phyloP scores from a whole-genome alignment of 1,140 invertebrate species.

The Drosophila pallidifrons region DNA sequence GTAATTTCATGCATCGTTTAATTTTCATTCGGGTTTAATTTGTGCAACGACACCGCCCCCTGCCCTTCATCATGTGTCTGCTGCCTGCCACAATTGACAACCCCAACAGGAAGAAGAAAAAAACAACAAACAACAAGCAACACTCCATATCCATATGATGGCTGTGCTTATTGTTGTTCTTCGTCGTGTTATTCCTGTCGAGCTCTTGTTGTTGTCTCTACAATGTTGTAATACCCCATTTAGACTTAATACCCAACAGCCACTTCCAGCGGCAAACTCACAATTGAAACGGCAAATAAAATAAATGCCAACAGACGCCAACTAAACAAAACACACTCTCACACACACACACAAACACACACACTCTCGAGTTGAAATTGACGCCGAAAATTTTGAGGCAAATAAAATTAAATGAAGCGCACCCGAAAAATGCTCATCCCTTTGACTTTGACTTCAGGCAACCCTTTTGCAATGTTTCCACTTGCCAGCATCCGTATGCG shows the following conservation, averaged over 20 bases:
- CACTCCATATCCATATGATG: slow-evolving; percentile 67
- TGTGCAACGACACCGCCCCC: slow-evolving; percentile 64
- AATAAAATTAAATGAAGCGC: slow-evolving; percentile 84
- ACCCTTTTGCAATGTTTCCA: slow-evolving; percentile 28
- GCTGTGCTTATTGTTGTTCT: slow-evolving; percentile 31
- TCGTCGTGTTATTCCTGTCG: slow-evolving; percentile 18
- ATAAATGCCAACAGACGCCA: slow-evolving; percentile 58
- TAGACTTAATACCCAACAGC: slow-evolving; percentile 80
- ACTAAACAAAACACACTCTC: slow-evolving; percentile 37
- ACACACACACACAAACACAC: slow-evolving; percentile 4
- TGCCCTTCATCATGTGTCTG: slow-evolving; percentile 9
- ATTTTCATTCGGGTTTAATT: slow-evolving; percentile 84
- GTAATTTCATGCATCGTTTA: slow-evolving; percentile 85
- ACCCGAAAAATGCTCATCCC: slow-evolving; percentile 39
- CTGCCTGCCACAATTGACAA: slow-evolving; percentile 35
- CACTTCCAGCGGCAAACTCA: slow-evolving; percentile 67
- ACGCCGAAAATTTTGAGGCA: slow-evolving; percentile 64
- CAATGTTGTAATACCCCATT: slow-evolving; percentile 76
- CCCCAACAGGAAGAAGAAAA: not conserved
- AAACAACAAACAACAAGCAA: slow-evolving; percentile 5
- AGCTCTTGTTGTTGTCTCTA: slow-evolving; percentile 23
- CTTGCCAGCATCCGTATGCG: slow-evolving; percentile 5
- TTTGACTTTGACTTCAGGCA: not conserved
- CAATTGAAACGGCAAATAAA: slow-evolving; percentile 80
- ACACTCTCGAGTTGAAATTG: slow-evolving; percentile 53